These are phyloP conservation scores for Phodopus roborovskii DNA, from an alignment of 2,113 vertebrate species.

Conservation along the genomic window DNA sequence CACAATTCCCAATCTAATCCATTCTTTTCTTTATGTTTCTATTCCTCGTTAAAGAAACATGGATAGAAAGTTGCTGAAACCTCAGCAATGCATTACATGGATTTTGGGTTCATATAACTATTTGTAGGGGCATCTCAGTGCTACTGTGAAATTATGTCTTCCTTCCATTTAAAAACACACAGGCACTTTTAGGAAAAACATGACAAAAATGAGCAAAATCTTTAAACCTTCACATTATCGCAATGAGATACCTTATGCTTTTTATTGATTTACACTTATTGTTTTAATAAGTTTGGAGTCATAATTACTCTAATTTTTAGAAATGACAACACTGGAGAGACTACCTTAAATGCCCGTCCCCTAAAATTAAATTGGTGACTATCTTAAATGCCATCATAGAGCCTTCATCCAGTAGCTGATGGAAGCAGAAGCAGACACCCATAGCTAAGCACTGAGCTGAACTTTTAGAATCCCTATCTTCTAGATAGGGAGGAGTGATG, in stretches of 20 bases:
- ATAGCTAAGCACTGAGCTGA: no score
- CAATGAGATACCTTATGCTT: not conserved
- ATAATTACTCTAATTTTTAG: not conserved
- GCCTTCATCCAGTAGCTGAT: no score
- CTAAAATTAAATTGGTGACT: no score
- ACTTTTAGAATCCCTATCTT: no score
- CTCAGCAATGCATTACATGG: not conserved
- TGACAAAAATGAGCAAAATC: not conserved
- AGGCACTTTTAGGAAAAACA: not conserved
- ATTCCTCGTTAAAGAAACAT: slow-evolving; percentile 19
- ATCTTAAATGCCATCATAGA: no score
- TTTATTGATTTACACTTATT: not conserved
- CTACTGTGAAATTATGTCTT: not conserved
- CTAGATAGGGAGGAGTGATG: no score
- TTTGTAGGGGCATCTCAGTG: not conserved
- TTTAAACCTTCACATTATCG: not conserved
- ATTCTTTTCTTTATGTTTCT: not conserved
- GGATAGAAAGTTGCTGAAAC: not conserved
- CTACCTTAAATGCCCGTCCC: no score
- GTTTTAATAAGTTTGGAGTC: no score
- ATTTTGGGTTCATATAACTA: not conserved
- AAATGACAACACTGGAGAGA: not conserved
- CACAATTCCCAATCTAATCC: not conserved
- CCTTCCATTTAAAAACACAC: not conserved
- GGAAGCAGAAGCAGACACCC: no score